Percentiles rank a stretch among this genome's conserved stretches.
phyloP scores from a whole-genome alignment of 2,888 invertebrate species.

The Eristalis tenax region DNA sequence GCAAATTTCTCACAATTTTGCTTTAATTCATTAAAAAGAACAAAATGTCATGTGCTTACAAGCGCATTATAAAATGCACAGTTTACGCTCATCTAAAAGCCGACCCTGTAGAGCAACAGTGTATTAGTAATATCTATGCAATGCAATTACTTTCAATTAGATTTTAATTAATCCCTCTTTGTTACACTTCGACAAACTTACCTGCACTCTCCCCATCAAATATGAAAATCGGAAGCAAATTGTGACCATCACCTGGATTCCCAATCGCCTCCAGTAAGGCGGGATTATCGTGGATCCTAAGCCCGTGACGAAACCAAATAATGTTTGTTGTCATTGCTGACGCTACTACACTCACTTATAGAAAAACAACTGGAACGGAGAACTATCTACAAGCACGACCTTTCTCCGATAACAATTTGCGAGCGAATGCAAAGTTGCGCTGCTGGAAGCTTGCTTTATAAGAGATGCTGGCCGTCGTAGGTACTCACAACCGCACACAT shows the following conservation, averaged over 20 bases:
- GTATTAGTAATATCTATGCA: background rate
- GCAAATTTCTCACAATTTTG: background rate
- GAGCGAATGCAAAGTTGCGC: conserved; percentile 33
- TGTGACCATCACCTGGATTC: conserved; percentile 75
- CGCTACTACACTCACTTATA: background rate
- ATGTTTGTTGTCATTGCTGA: conserved; percentile 80
- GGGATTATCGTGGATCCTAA: conserved; percentile 88
- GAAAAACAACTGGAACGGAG: background rate
- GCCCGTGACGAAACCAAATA: conserved; percentile 88
- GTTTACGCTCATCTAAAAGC: no score
- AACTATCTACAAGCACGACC: background rate
- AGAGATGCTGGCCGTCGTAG: background rate
- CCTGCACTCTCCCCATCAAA: conserved; percentile 90
- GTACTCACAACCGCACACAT: background rate
- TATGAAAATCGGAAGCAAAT: conserved; percentile 86
- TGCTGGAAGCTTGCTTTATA: conserved; percentile 2
- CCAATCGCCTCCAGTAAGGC: conserved; percentile 83
- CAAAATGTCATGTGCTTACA: background rate
- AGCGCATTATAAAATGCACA: background rate
- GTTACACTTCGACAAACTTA: conserved; percentile 76
- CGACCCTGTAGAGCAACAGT: background rate
- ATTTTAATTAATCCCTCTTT: background rate
- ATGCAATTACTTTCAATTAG: background rate
- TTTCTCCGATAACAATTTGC: conserved; percentile 27
- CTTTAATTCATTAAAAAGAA: background rate